Evolutionary conservation across 2,113 vertebrate species (phyloP), one percentile per base, ranked within the genome.

Genomic region (Callorhinus ursinus): DNA sequence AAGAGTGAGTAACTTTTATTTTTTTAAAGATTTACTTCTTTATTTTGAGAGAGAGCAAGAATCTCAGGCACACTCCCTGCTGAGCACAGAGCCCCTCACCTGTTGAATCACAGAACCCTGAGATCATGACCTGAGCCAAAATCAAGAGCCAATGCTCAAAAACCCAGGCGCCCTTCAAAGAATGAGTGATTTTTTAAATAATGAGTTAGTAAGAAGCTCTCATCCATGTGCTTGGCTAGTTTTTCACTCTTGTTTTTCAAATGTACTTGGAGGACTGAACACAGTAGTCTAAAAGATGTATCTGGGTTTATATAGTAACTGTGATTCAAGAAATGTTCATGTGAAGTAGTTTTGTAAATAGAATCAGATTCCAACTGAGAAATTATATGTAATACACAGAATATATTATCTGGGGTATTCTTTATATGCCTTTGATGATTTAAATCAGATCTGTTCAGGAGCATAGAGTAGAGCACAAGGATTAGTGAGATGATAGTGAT

Each of bases 351-450:
- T 92, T 79, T 85, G 2, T 65, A 92, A 92, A 19, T 72, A 90
- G 69, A 83, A 90, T 74, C 55, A 26, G 5, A 92, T 96, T 98
- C 97, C 26, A 80, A 95, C 61, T 95, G 61, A 74, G 39, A 90
- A 51, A 53, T n/a, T 84, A 24, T 84, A 39, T 96, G 26, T 72
- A 95, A 85, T 39, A 92, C 11, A 65, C 0, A 71, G 21, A 79
- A 90, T 67, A 77, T 82, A 85, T 63, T 87, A 1, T 81, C 24
- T 65, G 39, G 49, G 24, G 1, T 87, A 67, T 5, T 94, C 49
- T 90, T 69, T 10, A 51, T 89, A 19, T 71, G 92, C 39, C 3
- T 83, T 72, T 87, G 65, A 69, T 95, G 22, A 76, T 82, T 83
- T 96, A 90, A 90, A 91, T 93, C 28, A 88, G 16, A 57, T 14